Evolutionary conservation across 2,113 vertebrate genomes (phyloP), one percentile per base, ranked within the genome.

Genomic region (Poecile atricapillus): DNA sequence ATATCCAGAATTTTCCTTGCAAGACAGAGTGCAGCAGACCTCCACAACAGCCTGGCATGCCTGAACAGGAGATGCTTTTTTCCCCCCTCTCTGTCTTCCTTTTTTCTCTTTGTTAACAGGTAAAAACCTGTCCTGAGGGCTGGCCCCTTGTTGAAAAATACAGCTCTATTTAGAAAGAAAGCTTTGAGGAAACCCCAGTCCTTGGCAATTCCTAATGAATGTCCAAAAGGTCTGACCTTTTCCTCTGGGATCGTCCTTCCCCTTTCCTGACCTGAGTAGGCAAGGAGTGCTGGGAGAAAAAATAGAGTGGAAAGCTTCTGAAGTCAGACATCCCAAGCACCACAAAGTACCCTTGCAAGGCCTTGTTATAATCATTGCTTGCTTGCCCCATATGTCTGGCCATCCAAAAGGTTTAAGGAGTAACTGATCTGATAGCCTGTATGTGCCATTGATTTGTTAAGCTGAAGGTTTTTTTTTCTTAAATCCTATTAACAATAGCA

Each of bases 401-500:
- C 23, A 1, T 92, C 92, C 87, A 75, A 96, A 97, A 96, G 95
- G 83, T 97, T 97, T 97, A 95, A 95, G 95, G 83, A 94, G 96
- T 95, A 96, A 97, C 93, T 93, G 97, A 97, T 96, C 96, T 97
- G 97, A 95, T 97, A 93, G 95, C 56, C 79, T 94, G 70, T 92
- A 87, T 94, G 81, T 94, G 86, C 95, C 92, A 95, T 82, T 97
- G 95, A 95, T 97, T 97, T 97, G 91, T 94, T 95, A 96, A 96
- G 94, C 92, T 87, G 91, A 69, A 93, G 90, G 47, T 81, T 89
- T 96, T 87, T 96, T 94, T 93, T 94, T 37, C 92, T 73, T 35
- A 89, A 97, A 96, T 96, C 96, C 96, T 93, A 91, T 97, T 96
- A 95, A 97, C 95, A 96, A 97, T 96, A 83, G 95, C 76, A 49